Evolutionary conservation across 2,113 vertebrate species (phyloP), one percentile per base, ranked within the genome.

Genomic region (Rhinoptilus africanus): DNA sequence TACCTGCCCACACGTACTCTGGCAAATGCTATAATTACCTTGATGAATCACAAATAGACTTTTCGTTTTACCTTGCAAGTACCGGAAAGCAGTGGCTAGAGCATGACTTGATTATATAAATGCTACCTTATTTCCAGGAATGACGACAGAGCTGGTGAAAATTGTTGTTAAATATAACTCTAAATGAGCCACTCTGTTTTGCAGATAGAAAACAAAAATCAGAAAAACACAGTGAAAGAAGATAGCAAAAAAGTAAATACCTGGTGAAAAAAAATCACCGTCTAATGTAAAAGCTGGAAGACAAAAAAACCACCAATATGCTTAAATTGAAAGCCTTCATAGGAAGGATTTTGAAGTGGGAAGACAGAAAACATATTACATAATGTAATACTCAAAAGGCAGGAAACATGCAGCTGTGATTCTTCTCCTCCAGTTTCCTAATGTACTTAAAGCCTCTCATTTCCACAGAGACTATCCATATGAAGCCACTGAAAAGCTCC

Each of bases 51-150:
- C 79, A 92, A 96, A 91, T 62, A 86, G 76, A 59, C 81, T 83
- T 93, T 95, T 87, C 77, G 59, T 93, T 90, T 94, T 96, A 93
- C 91, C 66, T 89, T 84, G 69, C 89, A 88, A 86, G 75, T 64
- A 89, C 62, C n/a, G 0, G 68, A 90, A 94, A 72, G 63, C 76
- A 75, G 34, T 50, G 64, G 72, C 48, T 93, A 69, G 26, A 95
- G 24, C 37, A 66, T 69, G 87, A 95, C 62, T 95, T 80, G 89
- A 91, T 97, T 97, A 91, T 69, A 95, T 95, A 95, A 95, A 95
- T 37, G 76, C 18, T 92, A 96, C 91, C 53, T 91, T 89, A 82
- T 87, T 95, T 81, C 91, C 92, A 88, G 84, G 62, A 89, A 91
- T 95, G 94, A 96, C 12, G 37, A 93, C 69, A 95, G 43, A 93